phyloP scores from a whole-genome alignment of 2,888 invertebrate genomes.

The Hipparchia sbordonii region DNA sequence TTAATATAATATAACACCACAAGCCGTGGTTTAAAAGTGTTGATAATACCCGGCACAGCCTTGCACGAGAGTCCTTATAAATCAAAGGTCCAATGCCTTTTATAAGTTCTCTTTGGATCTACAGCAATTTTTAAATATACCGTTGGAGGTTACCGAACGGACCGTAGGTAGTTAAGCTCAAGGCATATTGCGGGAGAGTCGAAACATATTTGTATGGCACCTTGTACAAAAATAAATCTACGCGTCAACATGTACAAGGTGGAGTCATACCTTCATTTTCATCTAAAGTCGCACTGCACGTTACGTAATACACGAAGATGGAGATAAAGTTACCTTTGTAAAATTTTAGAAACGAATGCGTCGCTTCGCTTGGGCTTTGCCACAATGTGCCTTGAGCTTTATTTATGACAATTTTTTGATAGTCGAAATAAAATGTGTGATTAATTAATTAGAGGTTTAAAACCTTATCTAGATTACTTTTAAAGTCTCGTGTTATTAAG shows the following conservation, averaged over 20 bases:
- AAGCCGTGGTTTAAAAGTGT: too few species aligned
- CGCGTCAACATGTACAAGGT: not conserved
- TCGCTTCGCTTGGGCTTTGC: not conserved
- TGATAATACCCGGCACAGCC: too few species aligned
- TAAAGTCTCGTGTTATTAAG: not conserved
- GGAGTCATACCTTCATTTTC: not conserved
- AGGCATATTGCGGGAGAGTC: not conserved
- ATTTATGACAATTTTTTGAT: not conserved
- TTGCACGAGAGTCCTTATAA: not conserved
- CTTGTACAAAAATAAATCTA: not conserved
- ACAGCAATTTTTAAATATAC: not conserved
- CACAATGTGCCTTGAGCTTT: not conserved
- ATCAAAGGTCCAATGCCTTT: not conserved
- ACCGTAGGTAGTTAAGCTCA: not conserved
- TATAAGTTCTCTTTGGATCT: not conserved
- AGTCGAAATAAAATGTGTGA: slow-evolving; percentile 9
- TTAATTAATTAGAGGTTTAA: slow-evolving; percentile 10
- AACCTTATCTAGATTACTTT: not conserved
- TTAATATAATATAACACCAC: too few species aligned
- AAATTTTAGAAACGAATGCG: not conserved
- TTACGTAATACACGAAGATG: not conserved
- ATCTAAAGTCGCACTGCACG: not conserved
- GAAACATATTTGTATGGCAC: too few species aligned
- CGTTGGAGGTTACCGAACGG: not conserved
- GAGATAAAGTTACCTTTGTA: too few species aligned